A percentile compares a stretch with the other conserved stretches of the same genome.
These are phyloP conservation scores for Ornithoptera priamus DNA, from an alignment of 2,888 invertebrate species.

Conservation along the genomic window DNA sequence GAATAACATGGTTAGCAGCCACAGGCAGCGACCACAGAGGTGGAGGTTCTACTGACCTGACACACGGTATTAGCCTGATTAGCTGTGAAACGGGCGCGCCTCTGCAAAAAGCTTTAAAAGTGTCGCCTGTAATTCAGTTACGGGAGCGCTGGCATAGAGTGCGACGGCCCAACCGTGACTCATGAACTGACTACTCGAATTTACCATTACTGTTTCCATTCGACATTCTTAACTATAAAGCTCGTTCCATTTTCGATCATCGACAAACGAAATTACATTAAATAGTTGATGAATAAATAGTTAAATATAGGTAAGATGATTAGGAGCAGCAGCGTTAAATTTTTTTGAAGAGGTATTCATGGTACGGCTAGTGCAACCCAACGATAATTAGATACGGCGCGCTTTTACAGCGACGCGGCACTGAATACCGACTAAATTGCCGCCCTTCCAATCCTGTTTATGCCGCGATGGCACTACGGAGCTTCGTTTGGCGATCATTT, in stretches of 20 bases:
- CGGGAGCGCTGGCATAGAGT: constrained; percentile 42
- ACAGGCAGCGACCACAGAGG: constrained; percentile 33
- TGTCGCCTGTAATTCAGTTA: constrained; percentile 70
- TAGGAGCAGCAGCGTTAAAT: constrained; percentile 36
- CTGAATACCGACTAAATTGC: constrained; percentile 77
- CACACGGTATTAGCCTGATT: constrained; percentile 69
- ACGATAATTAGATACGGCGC: constrained; percentile 78
- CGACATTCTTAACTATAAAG: background rate
- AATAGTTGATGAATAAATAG: constrained; percentile 12
- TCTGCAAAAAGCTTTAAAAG: constrained; percentile 75
- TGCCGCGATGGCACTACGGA: constrained; percentile 59
- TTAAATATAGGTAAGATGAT: constrained; percentile 4
- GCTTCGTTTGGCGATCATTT: constrained; percentile 55
- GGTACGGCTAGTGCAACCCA: constrained; percentile 59
- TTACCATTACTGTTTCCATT: background rate
- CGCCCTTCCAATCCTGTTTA: constrained; percentile 75
- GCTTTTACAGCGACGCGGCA: constrained; percentile 74
- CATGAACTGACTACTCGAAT: constrained; percentile 25
- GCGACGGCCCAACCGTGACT: constrained; percentile 47
- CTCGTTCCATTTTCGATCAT: constrained; percentile 1
- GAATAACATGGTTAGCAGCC: constrained; percentile 41
- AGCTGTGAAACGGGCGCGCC: constrained; percentile 57
- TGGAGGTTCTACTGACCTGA: constrained; percentile 48
- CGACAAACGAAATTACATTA: background rate
- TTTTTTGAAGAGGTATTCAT: constrained; percentile 48